A percentile compares a stretch with the other conserved stretches of the same genome.
Evolutionary conservation across 2,113 vertebrate species (phyloP).

Genomic region (Laterallus jamaicensis): DNA sequence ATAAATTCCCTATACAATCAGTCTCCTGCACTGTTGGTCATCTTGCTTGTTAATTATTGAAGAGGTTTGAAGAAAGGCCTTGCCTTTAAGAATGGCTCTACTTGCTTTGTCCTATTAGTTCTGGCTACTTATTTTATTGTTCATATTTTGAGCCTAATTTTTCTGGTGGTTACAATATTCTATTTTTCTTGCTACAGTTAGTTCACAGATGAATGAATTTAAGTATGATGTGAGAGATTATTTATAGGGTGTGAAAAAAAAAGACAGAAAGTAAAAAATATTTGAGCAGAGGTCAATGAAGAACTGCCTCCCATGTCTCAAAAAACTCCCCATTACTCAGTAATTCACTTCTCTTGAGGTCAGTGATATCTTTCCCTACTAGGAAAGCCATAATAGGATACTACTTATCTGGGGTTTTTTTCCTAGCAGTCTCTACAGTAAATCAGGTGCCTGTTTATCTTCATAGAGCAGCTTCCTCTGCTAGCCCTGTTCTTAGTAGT

Average conservation of each 20-base stretch:
- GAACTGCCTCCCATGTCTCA: not conserved
- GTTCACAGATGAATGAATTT: not conserved
- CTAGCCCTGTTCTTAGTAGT: not conserved
- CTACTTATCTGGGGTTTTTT: not conserved
- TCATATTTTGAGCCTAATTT: not conserved
- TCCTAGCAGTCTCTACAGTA: not conserved
- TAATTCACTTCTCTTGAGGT: not conserved
- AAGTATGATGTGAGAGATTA: not conserved
- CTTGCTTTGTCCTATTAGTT: not conserved
- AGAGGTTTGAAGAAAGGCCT: not conserved
- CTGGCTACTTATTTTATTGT: not conserved
- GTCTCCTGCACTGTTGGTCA: not conserved
- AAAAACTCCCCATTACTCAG: not conserved
- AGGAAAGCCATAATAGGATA: too few species aligned
- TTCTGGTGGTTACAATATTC: not conserved
- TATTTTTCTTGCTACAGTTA: not conserved
- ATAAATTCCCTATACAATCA: not conserved
- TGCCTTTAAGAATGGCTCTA: not conserved
- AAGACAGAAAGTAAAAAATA: not conserved
- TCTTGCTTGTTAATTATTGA: not conserved
- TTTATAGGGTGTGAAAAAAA: not conserved
- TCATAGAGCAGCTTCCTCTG: not conserved
- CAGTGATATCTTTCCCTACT: not conserved
- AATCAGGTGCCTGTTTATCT: not conserved
- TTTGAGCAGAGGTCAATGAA: not conserved